These are phyloP conservation scores for Erethizon dorsatum DNA, from an alignment of 2,797 vertebrate species.

Conservation along the genomic window DNA sequence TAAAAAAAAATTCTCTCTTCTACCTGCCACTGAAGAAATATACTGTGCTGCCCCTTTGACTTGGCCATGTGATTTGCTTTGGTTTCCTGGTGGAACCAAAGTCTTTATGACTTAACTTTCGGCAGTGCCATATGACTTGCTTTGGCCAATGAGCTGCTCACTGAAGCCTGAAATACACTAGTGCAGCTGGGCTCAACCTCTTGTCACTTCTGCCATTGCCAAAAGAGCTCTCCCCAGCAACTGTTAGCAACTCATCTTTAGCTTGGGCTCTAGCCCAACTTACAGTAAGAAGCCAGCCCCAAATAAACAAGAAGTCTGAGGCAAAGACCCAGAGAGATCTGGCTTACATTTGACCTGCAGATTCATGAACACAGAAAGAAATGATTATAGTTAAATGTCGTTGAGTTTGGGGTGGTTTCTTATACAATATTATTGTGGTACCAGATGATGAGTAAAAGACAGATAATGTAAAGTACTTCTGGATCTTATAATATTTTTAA, in stretches of 20 bases:
- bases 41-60: not conserved
- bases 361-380: not conserved
- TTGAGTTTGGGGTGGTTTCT: not conserved
- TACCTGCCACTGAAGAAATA: not conserved
- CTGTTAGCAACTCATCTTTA: not conserved
- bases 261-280: not conserved
- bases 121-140: not conserved
- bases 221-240: not conserved
- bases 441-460: not conserved
- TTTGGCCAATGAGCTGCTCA: not conserved
- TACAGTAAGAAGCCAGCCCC: not conserved
- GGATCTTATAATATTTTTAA: constrained; percentile 47
- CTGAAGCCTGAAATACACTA: constrained; percentile 2
- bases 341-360: not conserved
- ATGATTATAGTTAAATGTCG: not conserved
- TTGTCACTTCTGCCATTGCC: not conserved
- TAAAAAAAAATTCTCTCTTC: not conserved
- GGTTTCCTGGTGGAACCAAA: not conserved
- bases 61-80: constrained; percentile 10
- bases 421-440: not conserved
- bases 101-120: not conserved
- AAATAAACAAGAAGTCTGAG: not conserved
- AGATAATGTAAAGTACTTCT: not conserved
- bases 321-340: not conserved
- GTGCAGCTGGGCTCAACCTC: not conserved